phyloP scores from a whole-genome alignment of 2,113 vertebrate genomes.

The Pterocles burchelli region DNA sequence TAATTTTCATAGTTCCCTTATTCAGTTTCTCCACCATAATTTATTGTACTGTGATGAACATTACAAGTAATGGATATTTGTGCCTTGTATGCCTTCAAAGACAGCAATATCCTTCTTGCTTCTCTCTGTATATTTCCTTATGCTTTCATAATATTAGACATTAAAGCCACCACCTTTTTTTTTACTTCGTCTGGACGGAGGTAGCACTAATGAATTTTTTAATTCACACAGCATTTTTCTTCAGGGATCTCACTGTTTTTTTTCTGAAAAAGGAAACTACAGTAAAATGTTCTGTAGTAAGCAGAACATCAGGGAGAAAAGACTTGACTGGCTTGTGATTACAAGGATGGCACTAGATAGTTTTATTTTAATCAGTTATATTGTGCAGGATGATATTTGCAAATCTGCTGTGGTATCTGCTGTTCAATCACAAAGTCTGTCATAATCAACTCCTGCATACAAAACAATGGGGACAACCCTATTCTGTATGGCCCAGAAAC shows the following conservation, averaged over 20 bases:
- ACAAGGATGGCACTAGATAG: neutral
- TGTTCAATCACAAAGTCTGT: neutral
- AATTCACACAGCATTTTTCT: neutral
- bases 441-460: neutral
- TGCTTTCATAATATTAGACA: neutral
- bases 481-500: neutral
- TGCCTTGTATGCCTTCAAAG: neutral
- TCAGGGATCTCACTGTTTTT: neutral
- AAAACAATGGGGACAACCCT: neutral
- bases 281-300: neutral
- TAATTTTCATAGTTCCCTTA: neutral
- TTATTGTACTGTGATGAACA: neutral
- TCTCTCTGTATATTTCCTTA: neutral
- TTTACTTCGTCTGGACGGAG: neutral
- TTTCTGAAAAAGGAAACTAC: neutral
- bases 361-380: constrained; percentile 20
- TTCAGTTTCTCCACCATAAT: neutral
- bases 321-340: neutral
- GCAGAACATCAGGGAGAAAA: neutral
- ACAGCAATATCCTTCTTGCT: neutral
- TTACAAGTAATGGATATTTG: neutral
- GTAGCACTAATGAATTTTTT: neutral
- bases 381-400: neutral
- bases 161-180: neutral
- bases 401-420: neutral